Evolutionary conservation across 2,797 vertebrate genomes (phyloP).

Genomic region (Channallabes apus): DNA sequence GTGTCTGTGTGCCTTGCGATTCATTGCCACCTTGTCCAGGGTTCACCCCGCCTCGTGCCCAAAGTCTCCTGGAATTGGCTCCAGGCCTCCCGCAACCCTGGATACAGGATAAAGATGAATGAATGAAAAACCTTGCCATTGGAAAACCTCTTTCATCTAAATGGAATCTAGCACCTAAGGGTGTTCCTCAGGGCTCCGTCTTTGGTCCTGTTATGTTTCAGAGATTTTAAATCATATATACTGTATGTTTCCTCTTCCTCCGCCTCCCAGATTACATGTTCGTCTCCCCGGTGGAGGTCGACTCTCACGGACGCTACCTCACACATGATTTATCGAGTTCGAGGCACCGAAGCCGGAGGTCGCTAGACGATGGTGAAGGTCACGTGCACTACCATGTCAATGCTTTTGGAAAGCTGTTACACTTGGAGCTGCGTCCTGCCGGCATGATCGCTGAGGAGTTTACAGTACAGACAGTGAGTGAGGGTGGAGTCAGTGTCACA

Average conservation of each 20-base stretch:
- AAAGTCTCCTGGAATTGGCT: too few species aligned
- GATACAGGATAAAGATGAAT: too few species aligned
- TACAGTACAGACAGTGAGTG: conserved; percentile 83
- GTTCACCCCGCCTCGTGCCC: too few species aligned
- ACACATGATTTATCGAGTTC: conserved; percentile 83
- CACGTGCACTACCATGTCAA: conserved; percentile 87
- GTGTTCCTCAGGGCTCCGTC: not conserved
- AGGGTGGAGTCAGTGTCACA: conserved; percentile 75
- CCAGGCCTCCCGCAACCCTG: too few species aligned
- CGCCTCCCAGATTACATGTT: conserved; percentile 85
- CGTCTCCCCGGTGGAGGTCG: conserved; percentile 90
- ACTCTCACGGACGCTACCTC: conserved; percentile 81
- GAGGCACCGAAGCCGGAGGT: conserved; percentile 81
- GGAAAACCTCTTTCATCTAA: not conserved
- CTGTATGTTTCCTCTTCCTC: not conserved
- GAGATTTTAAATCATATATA: not conserved
- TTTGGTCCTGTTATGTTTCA: not conserved
- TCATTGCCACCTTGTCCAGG: too few species aligned
- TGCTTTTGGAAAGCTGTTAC: conserved; percentile 90
- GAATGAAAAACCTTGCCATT: not conserved
- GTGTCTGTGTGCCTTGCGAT: too few species aligned
- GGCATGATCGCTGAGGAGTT: conserved; percentile 84
- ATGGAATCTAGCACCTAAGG: not conserved
- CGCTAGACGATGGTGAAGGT: conserved; percentile 69
- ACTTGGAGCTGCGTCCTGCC: conserved; percentile 86